Evolutionary conservation across 2,797 vertebrate genomes (phyloP), one percentile per base, ranked within the genome.

Genomic region (Lepilemur septentrionalis): DNA sequence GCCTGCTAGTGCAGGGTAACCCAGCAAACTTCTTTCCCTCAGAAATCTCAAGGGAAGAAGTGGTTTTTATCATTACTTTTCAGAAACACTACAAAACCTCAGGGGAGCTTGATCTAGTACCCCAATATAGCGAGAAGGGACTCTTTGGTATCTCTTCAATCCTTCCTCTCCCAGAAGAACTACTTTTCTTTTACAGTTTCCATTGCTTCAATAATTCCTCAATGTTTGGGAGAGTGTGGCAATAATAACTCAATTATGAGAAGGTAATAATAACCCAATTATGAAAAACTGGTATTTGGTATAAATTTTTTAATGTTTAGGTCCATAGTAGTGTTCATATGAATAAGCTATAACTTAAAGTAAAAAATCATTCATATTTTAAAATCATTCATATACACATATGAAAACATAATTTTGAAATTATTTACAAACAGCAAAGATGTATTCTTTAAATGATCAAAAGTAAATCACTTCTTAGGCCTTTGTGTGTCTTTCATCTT

Each of bases 291-390:
- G 12, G 10, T 72, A 67, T 52, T 86, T 46, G 17, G 18, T 48
- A 22, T 76, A 52, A 79, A 59, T n/a, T 95, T 80, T 85, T 22
- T 20, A 90, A 88, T 86, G 79, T 38, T 59, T 0, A 78, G 8
- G 48, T 87, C 14, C 14, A 35, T 5, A 83, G 8, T 70, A 8
- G 15, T 73, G 28, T 72, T 93, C 18, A 63, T 55, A 82, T 13
- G 18, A 95, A 85, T 12, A 86, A 93, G 43, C 50, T 57, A 50
- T n/a, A 89, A 86, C 32, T 73, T 93, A 78, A 92, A 70, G 57
- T 89, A 38, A 94, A 67, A 78, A 92, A 14, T 43, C 73, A 55
- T 30, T 85, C 32, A 28, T 38, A 72, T 91, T 91, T 96, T 69
- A 35, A 96, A 86, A 65, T 52, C 20, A 55, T 12, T 30, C 41